Percentiles rank a stretch among this genome's conserved stretches.
Conservation (phyloP, 2,797 vertebrate species). For the Pteropus rufus region DNA sequence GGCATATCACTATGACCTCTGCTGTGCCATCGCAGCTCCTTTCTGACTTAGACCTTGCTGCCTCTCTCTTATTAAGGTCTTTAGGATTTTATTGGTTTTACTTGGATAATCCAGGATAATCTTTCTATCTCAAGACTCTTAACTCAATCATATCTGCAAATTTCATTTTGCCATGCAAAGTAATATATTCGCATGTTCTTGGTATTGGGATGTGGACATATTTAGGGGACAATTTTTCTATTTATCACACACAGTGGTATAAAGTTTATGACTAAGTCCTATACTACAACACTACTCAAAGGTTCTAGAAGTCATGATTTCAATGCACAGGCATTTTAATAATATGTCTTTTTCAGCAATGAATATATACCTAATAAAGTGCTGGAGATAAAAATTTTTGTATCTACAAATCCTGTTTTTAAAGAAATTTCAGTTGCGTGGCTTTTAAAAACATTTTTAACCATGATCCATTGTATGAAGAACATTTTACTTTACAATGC, state of each 20-base stretch:
- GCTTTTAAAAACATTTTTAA: not conserved
- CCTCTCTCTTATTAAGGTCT: not conserved
- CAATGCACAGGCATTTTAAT: not conserved
- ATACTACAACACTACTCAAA: not conserved
- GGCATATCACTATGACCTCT: not conserved
- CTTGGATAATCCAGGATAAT: not conserved
- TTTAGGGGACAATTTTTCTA: not conserved
- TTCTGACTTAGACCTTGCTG: not conserved
- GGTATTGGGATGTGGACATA: not conserved
- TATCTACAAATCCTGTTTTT: not conserved
- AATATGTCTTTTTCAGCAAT: not conserved
- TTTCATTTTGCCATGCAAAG: not conserved
- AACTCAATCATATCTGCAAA: not conserved
- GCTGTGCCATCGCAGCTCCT: not conserved
- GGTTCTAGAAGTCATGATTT: not conserved
- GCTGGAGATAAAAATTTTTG: not conserved
- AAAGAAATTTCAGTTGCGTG: not conserved
- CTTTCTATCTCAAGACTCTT: not conserved
- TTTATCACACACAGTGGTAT: not conserved
- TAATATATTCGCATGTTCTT: not conserved
- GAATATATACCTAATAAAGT: not conserved
- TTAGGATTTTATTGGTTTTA: not conserved
- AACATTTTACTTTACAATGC: not conserved
- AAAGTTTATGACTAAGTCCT: not conserved
- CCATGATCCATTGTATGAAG: not conserved